These are phyloP conservation scores for Philaethria dido DNA, from an alignment of 2,888 invertebrate species.

Conservation along the genomic window DNA sequence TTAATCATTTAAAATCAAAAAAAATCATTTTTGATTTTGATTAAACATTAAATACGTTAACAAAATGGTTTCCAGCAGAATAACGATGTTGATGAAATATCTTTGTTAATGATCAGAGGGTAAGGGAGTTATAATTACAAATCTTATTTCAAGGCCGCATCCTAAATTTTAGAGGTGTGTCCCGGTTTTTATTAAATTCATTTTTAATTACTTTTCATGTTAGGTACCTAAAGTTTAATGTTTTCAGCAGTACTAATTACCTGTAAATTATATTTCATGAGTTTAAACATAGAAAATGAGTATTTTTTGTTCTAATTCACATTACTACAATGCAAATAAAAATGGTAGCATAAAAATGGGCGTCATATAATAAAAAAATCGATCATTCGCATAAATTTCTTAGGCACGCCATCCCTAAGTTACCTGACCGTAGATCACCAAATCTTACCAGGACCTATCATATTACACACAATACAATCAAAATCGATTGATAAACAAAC, in stretches of 20 bases:
- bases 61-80: conserved; percentile 27
- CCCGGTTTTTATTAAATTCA: background rate
- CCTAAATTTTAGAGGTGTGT: background rate
- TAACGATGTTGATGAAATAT: conserved; percentile 23
- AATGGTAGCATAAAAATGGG: background rate
- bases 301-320: too few relatives aligned
- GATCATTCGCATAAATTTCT: background rate
- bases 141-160: background rate
- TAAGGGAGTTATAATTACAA: conserved; percentile 24
- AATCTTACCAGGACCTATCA: conserved; percentile 42
- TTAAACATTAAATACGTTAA: conserved; percentile 5
- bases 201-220: background rate
- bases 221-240: background rate
- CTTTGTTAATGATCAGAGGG: conserved; percentile 13
- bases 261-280: background rate
- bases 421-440: conserved; percentile 33
- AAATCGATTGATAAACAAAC: conserved; percentile 52
- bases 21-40: too few relatives aligned
- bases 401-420: conserved; percentile 4
- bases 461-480: conserved; percentile 74
- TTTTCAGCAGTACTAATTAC: background rate
- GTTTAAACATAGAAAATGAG: too few relatives aligned
- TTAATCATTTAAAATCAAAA: too few relatives aligned
- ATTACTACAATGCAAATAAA: background rate
- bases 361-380: background rate